Evolutionary conservation across 2,888 invertebrate genomes (phyloP).

Genomic region (Meghimatium bilineatum): DNA sequence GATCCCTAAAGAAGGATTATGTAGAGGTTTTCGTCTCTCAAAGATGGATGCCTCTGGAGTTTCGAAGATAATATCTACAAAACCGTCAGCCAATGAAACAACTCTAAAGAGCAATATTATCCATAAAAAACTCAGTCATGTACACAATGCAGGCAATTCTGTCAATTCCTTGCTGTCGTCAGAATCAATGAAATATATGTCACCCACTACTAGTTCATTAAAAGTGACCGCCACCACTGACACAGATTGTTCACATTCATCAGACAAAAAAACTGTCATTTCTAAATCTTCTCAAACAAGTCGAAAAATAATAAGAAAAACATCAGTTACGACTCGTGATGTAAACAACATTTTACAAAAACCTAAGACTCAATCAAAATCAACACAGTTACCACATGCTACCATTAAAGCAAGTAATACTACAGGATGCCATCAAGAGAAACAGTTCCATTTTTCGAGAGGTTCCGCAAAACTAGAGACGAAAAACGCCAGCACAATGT

Average conservation of each 20-base stretch:
- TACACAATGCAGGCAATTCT: not conserved
- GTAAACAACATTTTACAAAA: too few species aligned
- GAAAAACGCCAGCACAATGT: too few species aligned
- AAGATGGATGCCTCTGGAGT: not conserved
- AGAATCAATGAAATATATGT: not conserved
- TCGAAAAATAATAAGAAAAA: too few species aligned
- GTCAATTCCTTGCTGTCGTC: not conserved
- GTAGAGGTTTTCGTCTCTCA: not conserved
- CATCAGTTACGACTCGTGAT: too few species aligned
- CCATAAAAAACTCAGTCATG: not conserved
- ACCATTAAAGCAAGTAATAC: too few species aligned
- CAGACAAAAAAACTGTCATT: too few species aligned
- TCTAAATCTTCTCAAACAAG: too few species aligned
- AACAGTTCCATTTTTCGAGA: too few species aligned
- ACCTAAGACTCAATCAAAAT: too few species aligned
- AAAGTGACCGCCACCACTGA: not conserved
- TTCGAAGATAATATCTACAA: not conserved
- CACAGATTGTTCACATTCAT: not conserved
- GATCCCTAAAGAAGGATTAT: constrained; percentile 4
- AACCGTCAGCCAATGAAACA: not conserved
- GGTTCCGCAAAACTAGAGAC: too few species aligned
- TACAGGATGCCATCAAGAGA: too few species aligned
- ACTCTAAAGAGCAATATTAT: not conserved
- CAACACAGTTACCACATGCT: too few species aligned
- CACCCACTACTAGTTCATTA: not conserved